Percentiles rank a stretch among this genome's conserved stretches.
phyloP scores from a whole-genome alignment of 2,113 vertebrate genomes.

The rabbit (Oryctolagus cuniculus) region DNA sequence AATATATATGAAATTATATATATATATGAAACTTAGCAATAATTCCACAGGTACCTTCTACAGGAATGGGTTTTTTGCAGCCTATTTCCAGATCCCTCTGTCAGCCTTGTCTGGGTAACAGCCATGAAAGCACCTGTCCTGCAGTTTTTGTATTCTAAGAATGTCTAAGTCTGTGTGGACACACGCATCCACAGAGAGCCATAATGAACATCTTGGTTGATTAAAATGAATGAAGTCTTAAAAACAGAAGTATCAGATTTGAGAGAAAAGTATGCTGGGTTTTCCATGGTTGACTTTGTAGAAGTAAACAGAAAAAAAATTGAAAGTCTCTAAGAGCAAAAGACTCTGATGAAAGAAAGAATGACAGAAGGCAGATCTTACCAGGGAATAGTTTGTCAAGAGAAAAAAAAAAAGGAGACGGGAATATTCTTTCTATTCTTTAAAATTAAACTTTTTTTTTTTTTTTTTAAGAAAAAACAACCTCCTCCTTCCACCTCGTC shows the following conservation, averaged over 20 bases:
- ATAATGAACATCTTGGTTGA: neutral
- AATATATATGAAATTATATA: no score
- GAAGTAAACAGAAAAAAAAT: constrained; percentile 29
- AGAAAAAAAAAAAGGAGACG: neutral
- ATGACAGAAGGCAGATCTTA: neutral
- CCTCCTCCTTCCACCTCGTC: constrained; percentile 26
- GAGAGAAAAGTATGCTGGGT: neutral
- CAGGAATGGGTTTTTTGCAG: neutral
- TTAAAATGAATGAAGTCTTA: neutral
- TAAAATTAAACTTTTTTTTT: constrained; percentile 70
- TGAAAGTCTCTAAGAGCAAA: constrained; percentile 25
- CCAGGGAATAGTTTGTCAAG: constrained; percentile 25
- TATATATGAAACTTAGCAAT: neutral
- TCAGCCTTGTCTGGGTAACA: neutral
- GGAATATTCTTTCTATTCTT: constrained; percentile 40
- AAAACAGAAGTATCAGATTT: neutral
- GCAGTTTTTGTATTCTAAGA: neutral
- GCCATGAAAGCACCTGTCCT: neutral
- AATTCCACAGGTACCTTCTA: neutral
- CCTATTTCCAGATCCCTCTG: neutral
- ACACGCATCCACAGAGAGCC: neutral
- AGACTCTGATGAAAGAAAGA: constrained; percentile 31
- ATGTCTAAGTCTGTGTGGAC: neutral
- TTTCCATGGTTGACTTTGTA: constrained; percentile 54
- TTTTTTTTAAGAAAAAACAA: neutral